Conservation (phyloP, 2,113 vertebrate species). For the Regulus satrapa region DNA sequence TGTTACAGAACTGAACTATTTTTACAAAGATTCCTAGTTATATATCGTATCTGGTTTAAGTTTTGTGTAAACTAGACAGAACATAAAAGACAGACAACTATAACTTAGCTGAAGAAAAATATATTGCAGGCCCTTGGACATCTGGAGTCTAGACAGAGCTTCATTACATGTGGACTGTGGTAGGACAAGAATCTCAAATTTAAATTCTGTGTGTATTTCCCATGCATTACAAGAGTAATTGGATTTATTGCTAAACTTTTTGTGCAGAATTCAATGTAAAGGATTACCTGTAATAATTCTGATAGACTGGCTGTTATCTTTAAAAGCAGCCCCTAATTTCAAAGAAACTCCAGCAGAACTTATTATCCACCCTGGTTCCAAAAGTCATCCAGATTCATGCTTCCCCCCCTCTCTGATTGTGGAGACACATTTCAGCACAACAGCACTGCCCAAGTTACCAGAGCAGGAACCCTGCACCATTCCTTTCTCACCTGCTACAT, state of each 20-base stretch:
- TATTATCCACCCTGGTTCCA: background rate
- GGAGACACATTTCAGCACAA: background rate
- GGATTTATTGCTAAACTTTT: background rate
- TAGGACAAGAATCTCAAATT: background rate
- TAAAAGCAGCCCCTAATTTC: background rate
- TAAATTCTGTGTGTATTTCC: background rate
- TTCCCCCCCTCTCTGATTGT: background rate
- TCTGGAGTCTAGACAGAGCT: background rate
- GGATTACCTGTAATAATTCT: background rate
- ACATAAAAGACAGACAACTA: background rate
- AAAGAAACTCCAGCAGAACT: background rate
- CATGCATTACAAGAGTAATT: background rate
- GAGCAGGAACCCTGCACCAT: background rate
- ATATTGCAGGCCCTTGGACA: background rate
- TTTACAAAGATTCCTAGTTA: background rate
- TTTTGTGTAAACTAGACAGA: background rate
- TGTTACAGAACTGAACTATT: background rate
- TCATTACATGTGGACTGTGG: background rate
- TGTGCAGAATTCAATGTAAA: background rate
- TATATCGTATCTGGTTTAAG: background rate
- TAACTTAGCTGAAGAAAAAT: background rate
- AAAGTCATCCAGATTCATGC: background rate
- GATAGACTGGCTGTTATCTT: background rate
- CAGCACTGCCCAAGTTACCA: background rate
- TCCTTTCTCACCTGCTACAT: background rate